A percentile compares a stretch with the other conserved stretches of the same genome.
These are phyloP conservation scores for Diplodus sargus DNA, from an alignment of 2,797 vertebrate species.

Conservation along the genomic window DNA sequence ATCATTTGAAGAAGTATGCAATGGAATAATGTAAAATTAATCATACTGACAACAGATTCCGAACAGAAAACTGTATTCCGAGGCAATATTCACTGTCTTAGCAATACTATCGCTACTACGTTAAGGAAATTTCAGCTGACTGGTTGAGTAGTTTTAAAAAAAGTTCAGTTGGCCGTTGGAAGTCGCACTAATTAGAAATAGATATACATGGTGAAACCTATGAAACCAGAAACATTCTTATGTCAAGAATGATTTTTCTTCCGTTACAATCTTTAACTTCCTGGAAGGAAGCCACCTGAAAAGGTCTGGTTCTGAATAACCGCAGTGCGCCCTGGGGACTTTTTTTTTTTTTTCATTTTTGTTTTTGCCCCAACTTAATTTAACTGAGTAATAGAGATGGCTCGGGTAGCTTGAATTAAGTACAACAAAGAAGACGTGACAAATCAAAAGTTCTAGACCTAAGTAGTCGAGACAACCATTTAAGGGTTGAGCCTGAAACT, in stretches of 20 bases:
- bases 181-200: neutral
- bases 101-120: neutral
- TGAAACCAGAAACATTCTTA: slow-evolving; percentile 10
- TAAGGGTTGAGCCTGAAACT: neutral
- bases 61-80: neutral
- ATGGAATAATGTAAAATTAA: neutral
- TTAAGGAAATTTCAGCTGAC: neutral
- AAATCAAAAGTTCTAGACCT: neutral
- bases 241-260: neutral
- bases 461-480: neutral
- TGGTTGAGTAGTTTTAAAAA: neutral
- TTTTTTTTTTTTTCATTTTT: neutral
- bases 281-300: slow-evolving; percentile 45
- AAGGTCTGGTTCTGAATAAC: slow-evolving; percentile 38
- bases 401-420: neutral
- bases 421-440: neutral
- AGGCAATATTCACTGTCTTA: neutral
- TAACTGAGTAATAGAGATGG: neutral
- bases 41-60: neutral
- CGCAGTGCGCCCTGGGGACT: slow-evolving; percentile 29
- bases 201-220: neutral
- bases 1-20: neutral
- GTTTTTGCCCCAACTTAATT: neutral
- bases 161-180: neutral
- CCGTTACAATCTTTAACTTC: slow-evolving; percentile 19